These are phyloP conservation scores for Lerema accius DNA, from an alignment of 1,140 invertebrate genomes.

Conservation along the genomic window DNA sequence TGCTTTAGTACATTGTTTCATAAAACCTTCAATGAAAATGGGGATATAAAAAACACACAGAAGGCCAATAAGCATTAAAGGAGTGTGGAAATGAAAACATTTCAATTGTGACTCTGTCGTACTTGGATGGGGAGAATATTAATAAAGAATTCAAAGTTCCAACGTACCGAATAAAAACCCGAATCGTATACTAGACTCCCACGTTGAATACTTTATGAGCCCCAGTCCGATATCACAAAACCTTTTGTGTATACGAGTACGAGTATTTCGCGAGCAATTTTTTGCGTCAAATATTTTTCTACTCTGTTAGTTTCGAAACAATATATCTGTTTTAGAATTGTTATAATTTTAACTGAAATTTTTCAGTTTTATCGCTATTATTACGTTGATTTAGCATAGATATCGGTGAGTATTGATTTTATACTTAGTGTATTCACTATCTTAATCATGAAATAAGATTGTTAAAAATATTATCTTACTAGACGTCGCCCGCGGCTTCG, in stretches of 20 bases:
- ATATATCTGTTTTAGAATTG: too few species aligned
- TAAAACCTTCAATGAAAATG: too few species aligned
- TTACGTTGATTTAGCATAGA: too few species aligned
- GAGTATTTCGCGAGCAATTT: constrained; percentile 4
- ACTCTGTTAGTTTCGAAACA: too few species aligned
- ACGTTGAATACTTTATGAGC: constrained; percentile 25
- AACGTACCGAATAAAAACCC: constrained; percentile 29
- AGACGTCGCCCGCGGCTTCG: too few species aligned
- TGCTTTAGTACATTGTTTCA: too few species aligned
- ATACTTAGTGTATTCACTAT: too few species aligned
- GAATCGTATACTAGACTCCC: constrained; percentile 22
- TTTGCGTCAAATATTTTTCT: not conserved
- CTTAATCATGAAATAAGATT: too few species aligned
- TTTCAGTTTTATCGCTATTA: too few species aligned
- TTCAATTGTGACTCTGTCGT: not conserved
- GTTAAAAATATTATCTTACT: too few species aligned
- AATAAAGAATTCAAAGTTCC: constrained; percentile 28
- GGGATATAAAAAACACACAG: not conserved
- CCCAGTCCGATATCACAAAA: not conserved
- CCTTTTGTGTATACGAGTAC: constrained; percentile 12
- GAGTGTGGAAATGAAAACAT: constrained; percentile 25
- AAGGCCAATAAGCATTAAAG: constrained; percentile 22
- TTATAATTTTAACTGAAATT: too few species aligned
- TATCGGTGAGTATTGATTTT: too few species aligned
- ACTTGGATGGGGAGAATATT: constrained; percentile 10